Base-by-base conservation (phyloP, 1,140 invertebrate species). In the Pseudoatta argentina region DNA sequence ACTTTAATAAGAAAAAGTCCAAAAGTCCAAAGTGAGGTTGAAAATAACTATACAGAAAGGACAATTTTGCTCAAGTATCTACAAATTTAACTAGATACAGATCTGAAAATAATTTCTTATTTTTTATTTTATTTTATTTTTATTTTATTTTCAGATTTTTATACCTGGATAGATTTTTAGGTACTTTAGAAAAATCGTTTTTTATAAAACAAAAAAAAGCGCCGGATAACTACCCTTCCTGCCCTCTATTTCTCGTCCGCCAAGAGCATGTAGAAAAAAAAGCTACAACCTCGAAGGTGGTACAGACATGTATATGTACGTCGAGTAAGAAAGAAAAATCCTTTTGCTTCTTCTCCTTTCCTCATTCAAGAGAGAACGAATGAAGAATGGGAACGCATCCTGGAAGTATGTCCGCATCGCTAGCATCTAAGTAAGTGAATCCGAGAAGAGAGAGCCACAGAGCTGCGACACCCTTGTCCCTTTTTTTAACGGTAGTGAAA, bases 361-460 rank as follows among this genome's bases (percentile, higher is more conserved):
- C 8, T 34, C 44, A n/a, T 57, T 83, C 14, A 18, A 53, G 21
- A 44, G 59, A 66, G 55, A 87, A 87, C 10, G 48, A 16, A 12
- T 7, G n/a, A 83, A 27, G 67, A 63, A 53, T 10, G 34, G 21
- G 61, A 55, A 69, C 61, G 48, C 48, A 24, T 53, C 48, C 27
- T 66, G 48, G 18, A 48, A 59, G 51, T 18, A 14, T 71, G 55
- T 48, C n/a, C 51, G 18, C 71, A 48, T 64, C 34, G 16, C 39
- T 69, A 76, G 59, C 21, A 27, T n/a, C 53, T 66, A 79, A 21
- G 55, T 39, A 79, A 21, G 55, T 39, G 73, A 57, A 61, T 55
- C 72, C 30, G 69, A 48, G 44, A 63, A 51, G 59, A 86, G 75
- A 53, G 67, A 88, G 71, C 55, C 39, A 67, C 30, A 27, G 27